Conservation (phyloP, 2,113 vertebrate species). For the Stercorarius parasiticus region DNA sequence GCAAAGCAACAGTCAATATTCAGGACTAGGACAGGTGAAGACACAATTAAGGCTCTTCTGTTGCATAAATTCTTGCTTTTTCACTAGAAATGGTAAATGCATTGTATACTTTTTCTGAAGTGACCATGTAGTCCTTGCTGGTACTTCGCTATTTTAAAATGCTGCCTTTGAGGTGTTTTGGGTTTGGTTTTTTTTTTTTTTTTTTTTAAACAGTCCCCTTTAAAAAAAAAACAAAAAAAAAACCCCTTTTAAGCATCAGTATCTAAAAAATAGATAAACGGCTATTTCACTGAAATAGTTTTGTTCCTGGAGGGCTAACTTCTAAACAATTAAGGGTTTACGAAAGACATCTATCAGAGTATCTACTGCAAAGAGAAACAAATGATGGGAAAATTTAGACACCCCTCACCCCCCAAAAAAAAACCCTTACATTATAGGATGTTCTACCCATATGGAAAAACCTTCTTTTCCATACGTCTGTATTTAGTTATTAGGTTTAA, state of each 20-base stretch:
- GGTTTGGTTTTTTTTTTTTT: background rate
- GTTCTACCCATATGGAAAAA: background rate
- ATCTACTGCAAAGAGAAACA: background rate
- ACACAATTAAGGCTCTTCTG: background rate
- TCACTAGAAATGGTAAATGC: background rate
- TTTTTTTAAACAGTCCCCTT: background rate
- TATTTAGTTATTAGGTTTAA: background rate
- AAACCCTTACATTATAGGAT: background rate
- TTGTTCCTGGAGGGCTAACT: background rate
- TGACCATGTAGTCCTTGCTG: background rate
- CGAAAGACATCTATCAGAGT: background rate
- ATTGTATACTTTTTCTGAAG: background rate
- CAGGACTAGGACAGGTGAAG: background rate
- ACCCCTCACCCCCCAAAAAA: rapidly evolving
- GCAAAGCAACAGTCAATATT: background rate
- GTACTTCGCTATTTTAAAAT: background rate
- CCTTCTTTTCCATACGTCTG: background rate
- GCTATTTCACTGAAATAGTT: background rate
- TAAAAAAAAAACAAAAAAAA: background rate
- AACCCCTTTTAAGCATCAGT: background rate
- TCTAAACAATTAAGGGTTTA: background rate
- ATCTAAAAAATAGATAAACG: background rate
- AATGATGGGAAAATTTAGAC: background rate
- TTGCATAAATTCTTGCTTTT: background rate
- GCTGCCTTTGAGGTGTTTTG: background rate